Evolutionary conservation across 2,888 invertebrate species (phyloP).

Genomic region (Luperina nickerlii): DNA sequence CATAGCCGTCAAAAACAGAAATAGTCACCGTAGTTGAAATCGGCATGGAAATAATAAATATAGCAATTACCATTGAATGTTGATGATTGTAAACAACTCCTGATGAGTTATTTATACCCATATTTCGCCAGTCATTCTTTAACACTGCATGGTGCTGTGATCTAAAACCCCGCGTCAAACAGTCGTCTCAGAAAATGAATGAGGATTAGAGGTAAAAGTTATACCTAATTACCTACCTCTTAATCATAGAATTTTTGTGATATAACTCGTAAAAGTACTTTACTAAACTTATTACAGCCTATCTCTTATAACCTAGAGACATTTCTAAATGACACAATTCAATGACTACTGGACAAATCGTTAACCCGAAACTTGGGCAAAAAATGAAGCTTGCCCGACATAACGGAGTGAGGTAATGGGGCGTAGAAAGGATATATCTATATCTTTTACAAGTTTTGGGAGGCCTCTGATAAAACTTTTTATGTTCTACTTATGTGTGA

Average conservation of each 20-base stretch:
- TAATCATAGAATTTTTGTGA: not conserved
- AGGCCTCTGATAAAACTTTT: slow-evolving; percentile 87
- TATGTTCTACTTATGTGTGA: slow-evolving; percentile 86
- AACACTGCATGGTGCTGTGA: not conserved
- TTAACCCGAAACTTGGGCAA: slow-evolving; percentile 75
- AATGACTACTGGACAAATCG: slow-evolving; percentile 65
- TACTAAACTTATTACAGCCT: not conserved
- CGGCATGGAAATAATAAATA: not conserved
- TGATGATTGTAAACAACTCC: not conserved
- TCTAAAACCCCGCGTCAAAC: no score
- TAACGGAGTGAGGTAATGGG: slow-evolving; percentile 80
- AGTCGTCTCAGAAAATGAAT: not conserved
- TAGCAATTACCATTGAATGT: not conserved
- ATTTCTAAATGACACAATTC: slow-evolving; percentile 66
- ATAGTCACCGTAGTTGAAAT: not conserved
- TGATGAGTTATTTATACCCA: not conserved
- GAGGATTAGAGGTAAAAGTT: not conserved
- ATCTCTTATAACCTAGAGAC: slow-evolving; percentile 39
- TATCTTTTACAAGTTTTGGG: slow-evolving; percentile 82
- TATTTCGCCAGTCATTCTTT: not conserved
- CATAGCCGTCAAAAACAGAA: not conserved
- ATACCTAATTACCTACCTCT: no score
- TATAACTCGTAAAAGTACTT: not conserved
- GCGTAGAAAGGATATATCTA: slow-evolving; percentile 80
- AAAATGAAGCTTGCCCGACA: slow-evolving; percentile 72